phyloP scores from a whole-genome alignment of 1,140 invertebrate species.

The Pseudomyrmex sp. region DNA sequence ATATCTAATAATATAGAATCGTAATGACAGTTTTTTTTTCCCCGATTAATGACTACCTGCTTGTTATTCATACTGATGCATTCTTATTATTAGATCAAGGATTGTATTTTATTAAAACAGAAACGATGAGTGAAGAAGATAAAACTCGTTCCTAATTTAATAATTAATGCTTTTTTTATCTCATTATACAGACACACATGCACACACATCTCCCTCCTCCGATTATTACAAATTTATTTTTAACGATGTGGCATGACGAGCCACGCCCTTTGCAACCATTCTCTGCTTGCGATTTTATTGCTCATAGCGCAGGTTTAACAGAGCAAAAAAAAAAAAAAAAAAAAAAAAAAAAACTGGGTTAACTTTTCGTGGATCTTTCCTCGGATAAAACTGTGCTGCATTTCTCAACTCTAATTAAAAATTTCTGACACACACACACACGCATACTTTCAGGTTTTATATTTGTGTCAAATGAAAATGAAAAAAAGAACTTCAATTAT shows the following conservation, averaged over 20 bases:
- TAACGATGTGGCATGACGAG: neutral
- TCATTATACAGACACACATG: neutral
- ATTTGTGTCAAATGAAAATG: too few relatives aligned
- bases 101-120: neutral
- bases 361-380: conserved; percentile 37
- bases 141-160: neutral
- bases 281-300: conserved; percentile 48
- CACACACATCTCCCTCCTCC: neutral
- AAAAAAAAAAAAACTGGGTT: conserved; percentile 67
- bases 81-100: conserved; percentile 1
- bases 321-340: conserved; percentile 11
- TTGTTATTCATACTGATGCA: neutral
- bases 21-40: neutral
- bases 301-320: conserved; percentile 42
- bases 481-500: too few relatives aligned
- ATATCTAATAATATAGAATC: conserved; percentile 23
- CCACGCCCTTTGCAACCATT: conserved; percentile 46
- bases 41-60: neutral
- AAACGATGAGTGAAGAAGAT: neutral
- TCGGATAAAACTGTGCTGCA: conserved; percentile 27
- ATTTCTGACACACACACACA: neutral
- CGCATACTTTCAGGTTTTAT: neutral
- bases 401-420: conserved; percentile 41
- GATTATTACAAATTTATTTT: conserved; percentile 36
- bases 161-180: conserved; percentile 1